Evolutionary conservation across 2,888 invertebrate species (phyloP).

Genomic region (Cyclophora punctaria): DNA sequence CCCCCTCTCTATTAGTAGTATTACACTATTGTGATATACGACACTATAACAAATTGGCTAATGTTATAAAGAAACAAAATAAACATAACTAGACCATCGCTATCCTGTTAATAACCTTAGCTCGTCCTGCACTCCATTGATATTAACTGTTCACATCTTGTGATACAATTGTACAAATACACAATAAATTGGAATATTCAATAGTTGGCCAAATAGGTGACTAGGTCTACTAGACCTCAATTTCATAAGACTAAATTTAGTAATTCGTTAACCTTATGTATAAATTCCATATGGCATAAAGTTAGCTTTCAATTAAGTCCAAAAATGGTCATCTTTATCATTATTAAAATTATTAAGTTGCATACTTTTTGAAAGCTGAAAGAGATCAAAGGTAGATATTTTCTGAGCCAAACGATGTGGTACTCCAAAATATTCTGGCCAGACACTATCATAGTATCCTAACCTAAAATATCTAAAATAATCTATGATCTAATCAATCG

Average conservation of each 20-base stretch:
- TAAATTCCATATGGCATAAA: slow-evolving; percentile 75
- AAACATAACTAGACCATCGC: slow-evolving; percentile 74
- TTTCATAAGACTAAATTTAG: slow-evolving; percentile 72
- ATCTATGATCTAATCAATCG: slow-evolving; percentile 67
- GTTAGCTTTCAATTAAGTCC: slow-evolving; percentile 74
- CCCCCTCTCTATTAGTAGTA: slow-evolving; percentile 70
- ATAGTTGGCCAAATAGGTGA: slow-evolving; percentile 74
- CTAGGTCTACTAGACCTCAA: slow-evolving; percentile 70
- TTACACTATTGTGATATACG: slow-evolving; percentile 73
- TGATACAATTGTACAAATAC: slow-evolving; percentile 64
- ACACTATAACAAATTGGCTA: slow-evolving; percentile 74
- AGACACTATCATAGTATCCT: slow-evolving; percentile 75
- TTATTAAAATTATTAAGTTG: slow-evolving; percentile 70
- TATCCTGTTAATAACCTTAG: slow-evolving; percentile 69
- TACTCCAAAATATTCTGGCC: slow-evolving; percentile 74
- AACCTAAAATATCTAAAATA: slow-evolving; percentile 74
- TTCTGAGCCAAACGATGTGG: slow-evolving; percentile 75
- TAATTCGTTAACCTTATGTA: slow-evolving; percentile 75
- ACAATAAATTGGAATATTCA: slow-evolving; percentile 75
- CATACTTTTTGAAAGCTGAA: slow-evolving; percentile 73
- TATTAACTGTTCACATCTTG: slow-evolving; percentile 60
- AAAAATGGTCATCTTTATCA: slow-evolving; percentile 52
- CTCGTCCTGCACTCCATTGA: slow-evolving; percentile 73
- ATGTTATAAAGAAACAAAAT: slow-evolving; percentile 65
- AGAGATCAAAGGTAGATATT: slow-evolving; percentile 74